These are phyloP conservation scores for Malurus melanocephalus DNA, from an alignment of 2,113 vertebrate species.

Conservation along the genomic window DNA sequence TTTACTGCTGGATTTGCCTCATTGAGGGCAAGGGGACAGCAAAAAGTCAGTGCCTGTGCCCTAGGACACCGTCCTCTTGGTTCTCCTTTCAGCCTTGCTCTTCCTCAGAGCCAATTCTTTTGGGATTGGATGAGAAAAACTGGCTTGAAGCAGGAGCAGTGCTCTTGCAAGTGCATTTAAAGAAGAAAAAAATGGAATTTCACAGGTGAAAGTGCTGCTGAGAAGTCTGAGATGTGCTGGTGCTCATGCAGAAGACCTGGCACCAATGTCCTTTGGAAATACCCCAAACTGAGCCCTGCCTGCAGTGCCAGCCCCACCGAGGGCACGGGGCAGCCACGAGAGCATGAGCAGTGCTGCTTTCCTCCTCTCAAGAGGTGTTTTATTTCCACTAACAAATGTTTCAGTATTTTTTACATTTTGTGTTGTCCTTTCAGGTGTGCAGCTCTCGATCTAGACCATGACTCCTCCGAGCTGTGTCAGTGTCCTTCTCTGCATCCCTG, in stretches of 20 bases:
- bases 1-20: background rate
- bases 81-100: background rate
- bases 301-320: background rate
- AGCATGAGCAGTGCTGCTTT: background rate
- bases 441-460: background rate
- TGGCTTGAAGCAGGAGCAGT: background rate
- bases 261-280: background rate
- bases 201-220: background rate
- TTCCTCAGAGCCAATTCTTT: background rate
- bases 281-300: background rate
- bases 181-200: background rate
- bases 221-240: background rate
- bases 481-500: background rate
- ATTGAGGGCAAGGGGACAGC: background rate
- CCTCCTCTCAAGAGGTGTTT: background rate
- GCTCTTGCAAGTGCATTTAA: background rate
- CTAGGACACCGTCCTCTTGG: rapidly evolving
- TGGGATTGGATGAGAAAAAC: background rate
- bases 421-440: background rate
- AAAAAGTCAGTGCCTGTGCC: background rate
- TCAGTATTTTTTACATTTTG: background rate
- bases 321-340: background rate
- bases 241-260: background rate
- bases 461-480: background rate
- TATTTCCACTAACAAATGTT: background rate